A percentile compares a stretch with the other conserved stretches of the same genome.
phyloP scores from a whole-genome alignment of 1,140 invertebrate genomes.

The Drosophila tani region DNA sequence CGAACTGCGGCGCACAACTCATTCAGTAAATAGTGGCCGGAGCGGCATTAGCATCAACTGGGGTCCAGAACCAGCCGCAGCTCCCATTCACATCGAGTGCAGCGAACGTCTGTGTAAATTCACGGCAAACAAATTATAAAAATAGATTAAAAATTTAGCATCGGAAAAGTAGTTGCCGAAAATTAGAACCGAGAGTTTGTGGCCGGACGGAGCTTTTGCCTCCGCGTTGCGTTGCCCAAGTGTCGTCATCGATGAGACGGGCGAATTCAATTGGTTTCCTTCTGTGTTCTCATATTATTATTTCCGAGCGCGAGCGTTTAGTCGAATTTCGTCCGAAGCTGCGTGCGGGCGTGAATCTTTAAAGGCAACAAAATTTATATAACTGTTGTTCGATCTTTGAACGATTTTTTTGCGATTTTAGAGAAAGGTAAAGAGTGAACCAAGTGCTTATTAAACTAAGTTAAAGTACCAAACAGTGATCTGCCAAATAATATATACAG shows the following conservation, averaged over 20 bases:
- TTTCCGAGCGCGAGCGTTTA: conserved; percentile 55
- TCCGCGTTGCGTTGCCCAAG: conserved; percentile 31
- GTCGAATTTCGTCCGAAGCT: conserved; percentile 67
- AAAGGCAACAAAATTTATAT: conserved; percentile 24
- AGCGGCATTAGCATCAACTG: conserved; percentile 44
- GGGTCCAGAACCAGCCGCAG: conserved; percentile 17
- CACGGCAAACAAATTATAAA: conserved; percentile 62
- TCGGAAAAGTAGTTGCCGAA: conserved; percentile 68
- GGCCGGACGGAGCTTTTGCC: conserved; percentile 35
- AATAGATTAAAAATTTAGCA: conserved; percentile 69
- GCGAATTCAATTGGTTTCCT: conserved; percentile 71
- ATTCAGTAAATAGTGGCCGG: conserved; percentile 53
- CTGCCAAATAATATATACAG: background rate
- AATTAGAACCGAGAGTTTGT: conserved; percentile 47
- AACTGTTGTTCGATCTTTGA: background rate
- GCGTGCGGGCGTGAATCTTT: conserved; percentile 66
- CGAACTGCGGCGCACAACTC: conserved; percentile 49
- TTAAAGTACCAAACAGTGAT: background rate
- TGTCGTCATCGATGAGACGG: conserved; percentile 73
- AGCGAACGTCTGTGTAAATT: conserved; percentile 40
- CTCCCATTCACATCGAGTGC: conserved; percentile 7
- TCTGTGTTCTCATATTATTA: conserved; percentile 33
- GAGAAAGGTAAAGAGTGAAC: conserved; percentile 11
- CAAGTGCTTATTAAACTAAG: background rate
- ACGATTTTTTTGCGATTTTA: background rate